These are phyloP conservation scores for Oceanites oceanicus DNA, from an alignment of 2,113 vertebrate genomes.

Conservation along the genomic window DNA sequence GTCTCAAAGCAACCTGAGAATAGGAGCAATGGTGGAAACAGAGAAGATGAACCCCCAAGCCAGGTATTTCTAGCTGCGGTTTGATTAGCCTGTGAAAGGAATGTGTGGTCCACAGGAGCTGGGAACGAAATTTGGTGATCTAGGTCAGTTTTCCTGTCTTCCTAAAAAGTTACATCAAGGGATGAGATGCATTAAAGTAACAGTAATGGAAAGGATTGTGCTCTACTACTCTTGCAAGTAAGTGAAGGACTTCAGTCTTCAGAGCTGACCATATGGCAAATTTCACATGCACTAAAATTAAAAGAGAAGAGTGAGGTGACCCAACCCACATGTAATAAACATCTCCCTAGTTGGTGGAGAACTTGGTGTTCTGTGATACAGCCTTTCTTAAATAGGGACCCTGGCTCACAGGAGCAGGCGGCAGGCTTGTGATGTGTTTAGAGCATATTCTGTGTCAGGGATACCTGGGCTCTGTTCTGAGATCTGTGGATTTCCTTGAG, in stretches of 20 bases:
- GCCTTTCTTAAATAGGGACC: not conserved
- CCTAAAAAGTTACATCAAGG: not conserved
- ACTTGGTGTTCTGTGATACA: not conserved
- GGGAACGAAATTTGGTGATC: not conserved
- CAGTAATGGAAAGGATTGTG: not conserved
- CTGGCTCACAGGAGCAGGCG: not conserved
- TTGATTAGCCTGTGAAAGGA: not conserved
- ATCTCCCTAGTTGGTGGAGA: not conserved
- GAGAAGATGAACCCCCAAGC: not conserved
- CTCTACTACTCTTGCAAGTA: not conserved
- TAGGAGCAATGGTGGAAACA: not conserved
- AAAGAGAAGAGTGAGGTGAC: conserved; percentile 4
- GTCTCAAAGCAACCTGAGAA: not conserved
- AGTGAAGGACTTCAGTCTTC: conserved; percentile 4
- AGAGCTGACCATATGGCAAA: conserved; percentile 10
- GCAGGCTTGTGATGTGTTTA: not conserved
- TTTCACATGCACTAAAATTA: conserved; percentile 42
- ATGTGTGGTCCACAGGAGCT: not conserved
- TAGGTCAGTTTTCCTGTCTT: not conserved
- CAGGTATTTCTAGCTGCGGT: not conserved
- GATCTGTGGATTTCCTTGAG: not conserved
- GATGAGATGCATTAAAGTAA: not conserved
- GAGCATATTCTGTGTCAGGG: not conserved
- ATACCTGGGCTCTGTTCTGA: not conserved
- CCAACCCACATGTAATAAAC: not conserved